Conservation (phyloP, 2,888 invertebrate genomes). For the Limulus polyphemus region DNA sequence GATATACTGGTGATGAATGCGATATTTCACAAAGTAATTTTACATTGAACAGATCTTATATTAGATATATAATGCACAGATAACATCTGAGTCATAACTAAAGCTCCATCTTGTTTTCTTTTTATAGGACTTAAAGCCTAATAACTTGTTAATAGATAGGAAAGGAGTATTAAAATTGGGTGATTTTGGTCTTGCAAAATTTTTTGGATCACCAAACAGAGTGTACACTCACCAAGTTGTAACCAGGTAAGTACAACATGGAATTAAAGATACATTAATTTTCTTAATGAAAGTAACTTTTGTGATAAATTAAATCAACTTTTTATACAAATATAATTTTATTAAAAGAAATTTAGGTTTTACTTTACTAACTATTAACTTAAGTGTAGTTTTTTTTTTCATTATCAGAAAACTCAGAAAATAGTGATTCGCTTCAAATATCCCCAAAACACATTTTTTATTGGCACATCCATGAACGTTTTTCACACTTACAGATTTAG, state of each 20-base stretch:
- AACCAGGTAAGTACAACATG: conserved; percentile 51
- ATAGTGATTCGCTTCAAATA: no score
- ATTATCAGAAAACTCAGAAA: background rate
- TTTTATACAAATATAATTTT: no score
- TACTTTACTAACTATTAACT: background rate
- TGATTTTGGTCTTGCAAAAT: conserved; percentile 97
- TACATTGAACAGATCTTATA: no score
- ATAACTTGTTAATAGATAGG: conserved; percentile 87
- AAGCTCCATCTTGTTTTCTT: conserved; percentile 2
- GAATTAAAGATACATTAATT: background rate
- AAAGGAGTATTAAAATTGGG: conserved; percentile 91
- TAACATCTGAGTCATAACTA: no score
- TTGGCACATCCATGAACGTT: no score
- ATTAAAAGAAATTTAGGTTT: background rate
- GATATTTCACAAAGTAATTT: no score
- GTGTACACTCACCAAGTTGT: conserved; percentile 97
- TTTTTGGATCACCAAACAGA: conserved; percentile 90
- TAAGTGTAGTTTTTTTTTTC: background rate
- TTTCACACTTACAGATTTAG: no score
- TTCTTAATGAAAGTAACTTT: no score
- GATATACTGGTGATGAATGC: no score
- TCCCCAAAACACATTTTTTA: no score
- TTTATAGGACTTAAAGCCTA: conserved; percentile 80
- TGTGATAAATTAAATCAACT: no score
- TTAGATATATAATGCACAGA: no score